Base-by-base conservation (phyloP, 2,888 invertebrate species). In the Phaonia tiefii region DNA sequence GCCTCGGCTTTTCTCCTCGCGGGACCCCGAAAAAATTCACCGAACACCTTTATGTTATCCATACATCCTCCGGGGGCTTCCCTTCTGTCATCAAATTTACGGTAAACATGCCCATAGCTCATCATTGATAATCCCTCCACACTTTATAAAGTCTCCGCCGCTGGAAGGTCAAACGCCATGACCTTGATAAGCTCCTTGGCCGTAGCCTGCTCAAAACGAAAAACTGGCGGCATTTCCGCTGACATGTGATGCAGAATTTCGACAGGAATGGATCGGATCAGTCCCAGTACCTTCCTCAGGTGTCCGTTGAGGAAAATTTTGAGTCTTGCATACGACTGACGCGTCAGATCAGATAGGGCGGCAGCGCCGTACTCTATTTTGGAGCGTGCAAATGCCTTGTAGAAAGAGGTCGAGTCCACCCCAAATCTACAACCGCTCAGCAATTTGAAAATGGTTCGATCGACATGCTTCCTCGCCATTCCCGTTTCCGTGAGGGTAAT, bases 181-280 rank as follows among this genome's bases (percentile, higher is more conserved):
- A n/a, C n/a, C n/a, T 67, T 51, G 8, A 54, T 1, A 0, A 67
- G 37, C 26, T 70, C 70, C 11, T 58, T 70, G 1, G 70, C 58
- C 4, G 69, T 25, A 1, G 51, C n/a, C 7, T 56, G 2, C 2
- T 25, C 22, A 11, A 42, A 20, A 13, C 51, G 31, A 10, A 13
- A 67, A n/a, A 39, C 39, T 11, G 67, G 42, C 3, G 70, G 70
- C 2, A 71, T n/a, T 15, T 71, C 71, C 7, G 37, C 31, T 0
- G 71, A 26, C 37, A 71, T 11, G 5, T 49, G 71, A 1, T 60
- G 60, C 0, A 71, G 1, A 10, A 71, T 11, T 8, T 26, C 46
- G 7, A 37, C 7, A 7, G 70, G 70, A 0, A 58, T 70, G 0
- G 70, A 70, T 1, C 58, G 1, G 2, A 70, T 20, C 15, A 70